These are phyloP conservation scores for Sturmia bella DNA, from an alignment of 2,888 invertebrate species.

Conservation along the genomic window DNA sequence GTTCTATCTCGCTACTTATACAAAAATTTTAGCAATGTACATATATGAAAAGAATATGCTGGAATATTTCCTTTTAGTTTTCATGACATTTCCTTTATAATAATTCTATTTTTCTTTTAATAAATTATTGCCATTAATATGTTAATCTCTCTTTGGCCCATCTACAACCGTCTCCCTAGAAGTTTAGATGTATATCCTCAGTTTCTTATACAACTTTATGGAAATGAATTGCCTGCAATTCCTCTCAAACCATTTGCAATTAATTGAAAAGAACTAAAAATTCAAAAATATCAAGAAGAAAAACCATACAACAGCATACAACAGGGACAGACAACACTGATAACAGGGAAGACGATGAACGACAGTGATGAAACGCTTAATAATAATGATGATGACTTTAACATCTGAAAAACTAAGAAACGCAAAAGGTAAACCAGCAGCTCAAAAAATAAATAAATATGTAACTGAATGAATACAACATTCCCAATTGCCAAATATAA, in stretches of 20 bases:
- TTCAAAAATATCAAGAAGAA: slow-evolving; percentile 3
- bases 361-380: slow-evolving; percentile 5
- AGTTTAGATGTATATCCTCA: background rate
- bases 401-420: slow-evolving; percentile 21
- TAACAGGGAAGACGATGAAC: slow-evolving; percentile 27
- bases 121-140: background rate
- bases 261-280: slow-evolving; percentile 42
- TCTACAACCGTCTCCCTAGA: background rate
- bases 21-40: too few relatives aligned
- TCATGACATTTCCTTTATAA: too few relatives aligned
- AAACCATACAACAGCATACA: slow-evolving; percentile 59
- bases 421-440: slow-evolving; percentile 58
- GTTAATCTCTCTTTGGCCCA: slow-evolving; percentile 18
- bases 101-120: background rate
- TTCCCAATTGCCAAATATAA: slow-evolving; percentile 70
- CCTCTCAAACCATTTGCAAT: slow-evolving; percentile 48
- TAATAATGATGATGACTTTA: slow-evolving; percentile 20
- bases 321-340: slow-evolving; percentile 47
- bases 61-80: too few relatives aligned
- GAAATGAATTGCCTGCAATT: slow-evolving; percentile 63
- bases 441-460: too few relatives aligned
- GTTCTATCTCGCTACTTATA: too few relatives aligned
- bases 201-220: slow-evolving; percentile 34
- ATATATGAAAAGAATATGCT: too few relatives aligned
- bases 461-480: slow-evolving; percentile 47